These are phyloP conservation scores for Plemyria rubiginata DNA, from an alignment of 2,888 invertebrate species.

Conservation along the genomic window DNA sequence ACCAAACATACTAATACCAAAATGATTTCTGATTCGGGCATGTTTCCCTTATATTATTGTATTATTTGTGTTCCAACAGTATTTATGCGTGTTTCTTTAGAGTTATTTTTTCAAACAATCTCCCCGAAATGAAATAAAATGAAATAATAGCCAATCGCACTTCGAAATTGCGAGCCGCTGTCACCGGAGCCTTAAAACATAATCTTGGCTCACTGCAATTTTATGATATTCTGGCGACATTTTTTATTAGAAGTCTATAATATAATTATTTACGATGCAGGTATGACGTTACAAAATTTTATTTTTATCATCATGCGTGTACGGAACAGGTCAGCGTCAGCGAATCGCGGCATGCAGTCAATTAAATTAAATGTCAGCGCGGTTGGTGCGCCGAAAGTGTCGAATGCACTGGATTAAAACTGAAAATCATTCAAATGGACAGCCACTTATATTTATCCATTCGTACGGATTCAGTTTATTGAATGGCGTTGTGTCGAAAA, in stretches of 20 bases:
- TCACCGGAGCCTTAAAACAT: too few relatives aligned
- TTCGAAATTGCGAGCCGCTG: too few relatives aligned
- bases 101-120: too few relatives aligned
- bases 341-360: slow-evolving; percentile 63
- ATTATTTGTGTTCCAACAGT: too few relatives aligned
- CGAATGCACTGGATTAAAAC: slow-evolving; percentile 62
- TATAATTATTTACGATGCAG: slow-evolving; percentile 24
- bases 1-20: too few relatives aligned
- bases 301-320: slow-evolving; percentile 26
- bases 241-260: slow-evolving; percentile 12
- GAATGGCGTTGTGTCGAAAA: slow-evolving; percentile 30
- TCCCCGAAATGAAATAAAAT: too few relatives aligned
- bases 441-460: slow-evolving; percentile 49
- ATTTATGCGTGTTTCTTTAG: too few relatives aligned
- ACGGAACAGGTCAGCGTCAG: slow-evolving; percentile 59
- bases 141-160: too few relatives aligned
- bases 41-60: too few relatives aligned
- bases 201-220: slow-evolving; percentile 5
- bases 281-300: slow-evolving; percentile 11
- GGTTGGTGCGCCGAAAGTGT: slow-evolving; percentile 62
- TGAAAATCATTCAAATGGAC: slow-evolving; percentile 55
- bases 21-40: too few relatives aligned
- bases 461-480: slow-evolving; percentile 45
- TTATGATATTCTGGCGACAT: slow-evolving; percentile 5
- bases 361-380: slow-evolving; percentile 78